These are phyloP conservation scores for Hypomecis atomaria DNA, from an alignment of 2,888 invertebrate species.

Conservation along the genomic window DNA sequence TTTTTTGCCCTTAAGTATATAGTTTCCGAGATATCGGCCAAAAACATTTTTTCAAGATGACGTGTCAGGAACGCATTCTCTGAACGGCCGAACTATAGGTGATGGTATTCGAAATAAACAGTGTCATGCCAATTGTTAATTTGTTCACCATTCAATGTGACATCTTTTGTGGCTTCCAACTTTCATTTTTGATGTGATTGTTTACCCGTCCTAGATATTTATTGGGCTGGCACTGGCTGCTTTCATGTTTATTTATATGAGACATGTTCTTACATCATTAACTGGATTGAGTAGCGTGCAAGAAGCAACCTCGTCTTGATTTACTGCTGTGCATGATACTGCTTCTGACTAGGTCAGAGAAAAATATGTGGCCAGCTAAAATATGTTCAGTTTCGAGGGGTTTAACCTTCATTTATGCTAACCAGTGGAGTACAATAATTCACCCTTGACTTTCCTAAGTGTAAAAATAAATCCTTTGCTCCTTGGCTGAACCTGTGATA, in stretches of 20 bases:
- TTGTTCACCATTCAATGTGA: not conserved
- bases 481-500: no score
- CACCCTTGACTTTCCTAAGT: no score
- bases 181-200: conserved; percentile 50
- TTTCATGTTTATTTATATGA: conserved; percentile 35
- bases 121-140: no score
- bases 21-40: no score
- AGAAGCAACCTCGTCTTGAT: conserved; percentile 23
- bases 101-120: no score
- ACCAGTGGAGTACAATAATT: no score
- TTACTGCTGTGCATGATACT: conserved; percentile 29
- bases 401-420: no score
- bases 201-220: conserved; percentile 54
- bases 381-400: not conserved
- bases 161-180: conserved; percentile 29
- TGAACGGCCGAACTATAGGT: no score
- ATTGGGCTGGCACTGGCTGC: conserved; percentile 46
- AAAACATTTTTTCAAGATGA: no score
- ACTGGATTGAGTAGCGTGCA: conserved; percentile 41
- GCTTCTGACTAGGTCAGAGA: not conserved
- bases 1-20: no score
- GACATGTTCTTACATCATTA: conserved; percentile 45
- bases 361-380: not conserved
- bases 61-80: no score
- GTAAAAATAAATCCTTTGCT: no score